Conservation (phyloP, 1,140 invertebrate genomes). For the Drosophila sulfurigaster region DNA sequence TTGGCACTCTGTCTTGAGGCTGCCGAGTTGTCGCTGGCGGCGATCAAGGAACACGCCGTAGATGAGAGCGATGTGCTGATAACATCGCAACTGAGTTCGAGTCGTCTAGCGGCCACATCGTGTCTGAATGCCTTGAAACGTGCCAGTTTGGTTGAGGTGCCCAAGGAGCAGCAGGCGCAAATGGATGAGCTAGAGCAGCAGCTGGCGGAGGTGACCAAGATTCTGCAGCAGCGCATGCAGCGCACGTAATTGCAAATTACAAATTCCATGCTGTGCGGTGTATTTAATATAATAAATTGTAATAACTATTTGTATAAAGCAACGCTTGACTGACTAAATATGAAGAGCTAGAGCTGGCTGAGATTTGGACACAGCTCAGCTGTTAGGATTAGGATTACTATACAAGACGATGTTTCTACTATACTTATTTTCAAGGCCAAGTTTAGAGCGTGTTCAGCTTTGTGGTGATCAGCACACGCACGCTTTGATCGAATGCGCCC, state of each 20-base stretch:
- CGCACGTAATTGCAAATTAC: slow-evolving; percentile 12
- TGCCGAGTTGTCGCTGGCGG: slow-evolving; percentile 83
- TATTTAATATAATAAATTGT: slow-evolving; percentile 15
- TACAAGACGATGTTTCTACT: too few relatives aligned
- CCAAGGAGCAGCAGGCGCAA: slow-evolving; percentile 53
- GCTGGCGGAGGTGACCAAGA: slow-evolving; percentile 47
- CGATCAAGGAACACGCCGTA: slow-evolving; percentile 63
- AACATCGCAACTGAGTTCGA: slow-evolving; percentile 87
- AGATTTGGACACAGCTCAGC: too few relatives aligned
- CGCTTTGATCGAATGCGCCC: slow-evolving; percentile 95
- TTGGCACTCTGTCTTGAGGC: slow-evolving; percentile 85
- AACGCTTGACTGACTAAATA: too few relatives aligned
- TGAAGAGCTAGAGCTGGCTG: too few relatives aligned
- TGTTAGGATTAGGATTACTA: too few relatives aligned
- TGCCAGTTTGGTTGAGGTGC: slow-evolving; percentile 54
- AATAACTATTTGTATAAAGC: too few relatives aligned
- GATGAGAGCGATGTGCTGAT: slow-evolving; percentile 70
- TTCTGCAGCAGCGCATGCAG: slow-evolving; percentile 65
- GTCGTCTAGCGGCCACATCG: slow-evolving; percentile 87
- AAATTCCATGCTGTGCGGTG: slow-evolving; percentile 3
- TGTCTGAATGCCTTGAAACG: slow-evolving; percentile 68
- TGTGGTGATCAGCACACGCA: slow-evolving; percentile 95
- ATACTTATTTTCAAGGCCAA: background rate
- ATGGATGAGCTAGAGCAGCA: slow-evolving; percentile 50
- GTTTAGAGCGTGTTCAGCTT: slow-evolving; percentile 90